phyloP scores from a whole-genome alignment of 1,140 invertebrate genomes.

The Marisa cornuarietis region DNA sequence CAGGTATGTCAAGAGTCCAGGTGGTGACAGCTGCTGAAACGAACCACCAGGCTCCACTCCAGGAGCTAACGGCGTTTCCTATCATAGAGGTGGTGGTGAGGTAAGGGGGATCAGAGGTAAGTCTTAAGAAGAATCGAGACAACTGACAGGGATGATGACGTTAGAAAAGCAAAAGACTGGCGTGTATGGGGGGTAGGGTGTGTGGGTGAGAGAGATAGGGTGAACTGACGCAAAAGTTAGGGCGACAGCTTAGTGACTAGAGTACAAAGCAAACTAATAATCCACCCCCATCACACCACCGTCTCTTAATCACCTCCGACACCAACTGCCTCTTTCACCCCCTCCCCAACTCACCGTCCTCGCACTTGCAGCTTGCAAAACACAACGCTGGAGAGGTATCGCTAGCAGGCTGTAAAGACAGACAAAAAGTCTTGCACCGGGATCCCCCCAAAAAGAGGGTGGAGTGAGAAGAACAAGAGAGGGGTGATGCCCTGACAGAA shows the following conservation, averaged over 20 bases:
- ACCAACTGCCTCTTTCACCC: neutral
- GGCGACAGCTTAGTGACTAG: neutral
- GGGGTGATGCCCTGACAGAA: neutral
- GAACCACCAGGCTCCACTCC: neutral
- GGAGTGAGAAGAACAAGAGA: neutral
- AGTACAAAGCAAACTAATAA: constrained; percentile 3
- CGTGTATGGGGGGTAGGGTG: neutral
- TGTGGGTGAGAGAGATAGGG: neutral
- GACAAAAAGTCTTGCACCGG: neutral
- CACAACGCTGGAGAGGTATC: constrained; percentile 3
- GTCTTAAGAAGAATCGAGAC: neutral
- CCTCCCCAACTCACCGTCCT: neutral
- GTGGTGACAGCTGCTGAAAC: constrained; percentile 23
- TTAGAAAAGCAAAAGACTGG: neutral
- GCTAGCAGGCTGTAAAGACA: neutral
- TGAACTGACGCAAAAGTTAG: neutral
- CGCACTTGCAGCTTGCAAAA: constrained; percentile 8
- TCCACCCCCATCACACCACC: neutral
- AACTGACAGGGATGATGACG: neutral
- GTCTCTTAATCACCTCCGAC: neutral
- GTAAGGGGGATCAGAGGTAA: neutral
- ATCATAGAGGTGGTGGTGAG: neutral
- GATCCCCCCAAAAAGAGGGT: neutral
- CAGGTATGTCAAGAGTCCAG: constrained; percentile 29
- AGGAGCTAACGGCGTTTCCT: neutral